Evolutionary conservation across 2,888 invertebrate species (phyloP).

Genomic region (Ormyrus thymus): DNA sequence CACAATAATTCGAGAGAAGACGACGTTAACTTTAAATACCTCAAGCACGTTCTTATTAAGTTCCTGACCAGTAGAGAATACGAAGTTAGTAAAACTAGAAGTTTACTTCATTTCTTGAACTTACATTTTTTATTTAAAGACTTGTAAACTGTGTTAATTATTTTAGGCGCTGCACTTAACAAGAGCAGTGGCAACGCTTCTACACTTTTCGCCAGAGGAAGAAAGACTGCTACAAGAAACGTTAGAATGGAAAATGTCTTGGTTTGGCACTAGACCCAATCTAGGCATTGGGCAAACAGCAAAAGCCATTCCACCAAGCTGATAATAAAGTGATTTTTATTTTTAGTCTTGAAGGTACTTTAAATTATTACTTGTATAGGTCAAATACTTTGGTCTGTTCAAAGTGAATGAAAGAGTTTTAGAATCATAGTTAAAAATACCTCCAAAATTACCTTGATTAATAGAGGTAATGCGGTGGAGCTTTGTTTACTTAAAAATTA

Average conservation of each 20-base stretch:
- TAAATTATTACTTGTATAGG: slow-evolving; percentile 38
- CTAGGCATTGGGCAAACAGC: slow-evolving; percentile 77
- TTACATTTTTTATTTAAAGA: no score
- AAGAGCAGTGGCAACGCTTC: slow-evolving; percentile 88
- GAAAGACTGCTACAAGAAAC: slow-evolving; percentile 89
- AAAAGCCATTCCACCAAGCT: slow-evolving; percentile 79
- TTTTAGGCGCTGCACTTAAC: slow-evolving; percentile 91
- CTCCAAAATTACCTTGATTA: slow-evolving; percentile 18
- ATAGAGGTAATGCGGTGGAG: slow-evolving; percentile 17
- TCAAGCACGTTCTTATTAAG: slow-evolving; percentile 94
- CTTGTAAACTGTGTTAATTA: slow-evolving; percentile 17
- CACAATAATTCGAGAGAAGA: slow-evolving; percentile 75
- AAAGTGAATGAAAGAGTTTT: slow-evolving; percentile 29
- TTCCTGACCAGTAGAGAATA: slow-evolving; percentile 92
- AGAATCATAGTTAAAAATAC: slow-evolving; percentile 23
- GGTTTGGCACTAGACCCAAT: slow-evolving; percentile 82
- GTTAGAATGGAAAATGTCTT: slow-evolving; percentile 84
- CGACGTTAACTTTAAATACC: slow-evolving; percentile 88
- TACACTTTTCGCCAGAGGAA: slow-evolving; percentile 90
- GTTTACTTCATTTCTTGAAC: no score
- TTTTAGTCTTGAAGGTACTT: slow-evolving; percentile 25
- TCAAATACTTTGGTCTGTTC: slow-evolving; percentile 13
- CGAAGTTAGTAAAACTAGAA: slow-evolving; percentile 74
- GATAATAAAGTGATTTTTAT: slow-evolving; percentile 71
- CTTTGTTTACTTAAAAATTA: slow-evolving; percentile 34